Conservation (phyloP, 2,888 invertebrate genomes). For the Leucophenga montana region DNA sequence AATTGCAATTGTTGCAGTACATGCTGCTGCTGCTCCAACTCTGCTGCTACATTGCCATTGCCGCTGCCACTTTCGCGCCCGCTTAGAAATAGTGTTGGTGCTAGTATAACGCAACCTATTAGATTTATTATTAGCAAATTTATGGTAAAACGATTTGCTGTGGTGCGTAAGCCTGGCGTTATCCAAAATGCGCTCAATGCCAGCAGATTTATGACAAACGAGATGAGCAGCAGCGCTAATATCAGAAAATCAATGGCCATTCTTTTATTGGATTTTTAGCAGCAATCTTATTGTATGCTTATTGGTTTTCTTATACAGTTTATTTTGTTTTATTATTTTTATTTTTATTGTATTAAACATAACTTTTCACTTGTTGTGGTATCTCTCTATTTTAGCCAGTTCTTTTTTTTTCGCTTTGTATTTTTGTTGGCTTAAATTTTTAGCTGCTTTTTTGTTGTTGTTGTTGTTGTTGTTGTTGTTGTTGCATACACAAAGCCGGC, state of each 20-base stretch:
- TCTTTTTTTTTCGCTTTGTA: not conserved
- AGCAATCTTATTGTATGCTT: constrained; percentile 9
- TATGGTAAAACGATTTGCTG: constrained; percentile 73
- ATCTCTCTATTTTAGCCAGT: not conserved
- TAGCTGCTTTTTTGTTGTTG: not conserved
- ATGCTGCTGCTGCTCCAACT: constrained; percentile 25
- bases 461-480: no score
- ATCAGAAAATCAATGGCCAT: constrained; percentile 74
- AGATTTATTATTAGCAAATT: constrained; percentile 72
- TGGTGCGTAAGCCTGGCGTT: constrained; percentile 73
- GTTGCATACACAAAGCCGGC: constrained; percentile 40
- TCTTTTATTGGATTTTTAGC: constrained; percentile 36
- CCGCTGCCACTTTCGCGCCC: constrained; percentile 24
- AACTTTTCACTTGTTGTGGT: constrained; percentile 15
- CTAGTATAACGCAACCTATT: constrained; percentile 71
- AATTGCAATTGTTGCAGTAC: not conserved
- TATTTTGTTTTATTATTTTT: constrained; percentile 10
- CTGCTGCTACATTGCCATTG: constrained; percentile 37
- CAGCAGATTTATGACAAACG: constrained; percentile 72
- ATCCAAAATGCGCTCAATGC: constrained; percentile 74
- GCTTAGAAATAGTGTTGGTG: constrained; percentile 68
- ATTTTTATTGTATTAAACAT: not conserved
- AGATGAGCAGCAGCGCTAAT: constrained; percentile 72
- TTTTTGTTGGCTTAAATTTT: not conserved
- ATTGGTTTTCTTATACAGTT: constrained; percentile 17